Base-by-base conservation (phyloP, 2,888 invertebrate species). In the Lamproptera curius region DNA sequence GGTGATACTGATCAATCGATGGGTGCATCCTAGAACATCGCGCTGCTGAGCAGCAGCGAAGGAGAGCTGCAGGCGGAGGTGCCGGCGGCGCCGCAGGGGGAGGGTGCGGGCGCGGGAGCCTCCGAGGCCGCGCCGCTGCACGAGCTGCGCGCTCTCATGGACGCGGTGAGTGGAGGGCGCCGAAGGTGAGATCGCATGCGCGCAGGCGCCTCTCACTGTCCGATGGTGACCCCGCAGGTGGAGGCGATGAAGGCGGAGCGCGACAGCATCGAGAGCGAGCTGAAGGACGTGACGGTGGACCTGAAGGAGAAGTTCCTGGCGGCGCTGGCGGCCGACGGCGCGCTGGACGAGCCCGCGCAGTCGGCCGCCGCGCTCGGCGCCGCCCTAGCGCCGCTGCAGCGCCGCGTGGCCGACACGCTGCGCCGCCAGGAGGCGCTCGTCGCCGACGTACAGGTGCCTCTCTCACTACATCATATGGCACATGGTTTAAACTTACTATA, bases 191-290 rank as follows among this genome's bases (percentile, higher is more conserved):
- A 6, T 3, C 28, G 28, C 28, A 10, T n/a, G 6, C 28, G 6
- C 28, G 6, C 28, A 6, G 4, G n/a, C 31, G 37, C 17, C 13
- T 11, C 13, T 1, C 17, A 4, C 20, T 1, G 11, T 5, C 40
- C n/a, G n/a, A 2, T 17, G 16, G 10, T 3, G 10, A n/a, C n/a
- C n/a, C 16, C 15, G 11, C 16, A 64, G 89, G 95, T 97, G 46
- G 96, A 96, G 67, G 90, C 91, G 28, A 88, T 97, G 38, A 97
- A 96, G 86, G 93, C 93, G 2, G 97, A 97, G 82, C 91, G 98
- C 37, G 97, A 97, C 66, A 58, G 62, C 47, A 62, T 82, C 46
- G 98, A 99, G 86, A 90, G 91, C 1, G 95, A 96, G 77, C 87
- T 99, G 23, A 74, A 76, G 67, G 75, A 69, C 60, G 66, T 70